phyloP scores from a whole-genome alignment of 2,888 invertebrate species.

The Perizoma affinitatum region DNA sequence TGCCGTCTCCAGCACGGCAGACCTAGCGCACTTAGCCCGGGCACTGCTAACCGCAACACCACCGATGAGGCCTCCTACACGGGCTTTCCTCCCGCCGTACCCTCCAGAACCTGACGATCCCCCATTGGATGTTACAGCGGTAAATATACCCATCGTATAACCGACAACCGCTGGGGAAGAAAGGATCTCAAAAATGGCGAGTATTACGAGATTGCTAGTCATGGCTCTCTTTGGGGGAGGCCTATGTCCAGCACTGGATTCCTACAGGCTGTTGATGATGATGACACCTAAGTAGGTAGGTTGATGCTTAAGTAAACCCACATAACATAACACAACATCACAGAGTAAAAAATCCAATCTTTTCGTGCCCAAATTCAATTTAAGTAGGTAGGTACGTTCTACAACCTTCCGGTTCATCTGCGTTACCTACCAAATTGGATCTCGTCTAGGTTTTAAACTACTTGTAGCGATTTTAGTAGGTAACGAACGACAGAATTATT shows the following conservation, averaged over 20 bases:
- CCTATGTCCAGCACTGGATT: no score
- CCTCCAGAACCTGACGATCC: constrained; percentile 78
- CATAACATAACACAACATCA: not conserved
- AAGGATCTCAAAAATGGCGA: no score
- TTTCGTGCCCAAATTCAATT: constrained; percentile 2
- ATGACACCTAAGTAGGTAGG: no score
- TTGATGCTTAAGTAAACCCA: no score
- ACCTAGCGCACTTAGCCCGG: constrained; percentile 91
- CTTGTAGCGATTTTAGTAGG: not conserved
- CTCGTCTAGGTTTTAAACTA: not conserved
- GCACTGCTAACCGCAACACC: constrained; percentile 89
- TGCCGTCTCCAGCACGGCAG: constrained; percentile 88
- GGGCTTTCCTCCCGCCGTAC: constrained; percentile 84
- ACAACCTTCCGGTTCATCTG: constrained; percentile 2
- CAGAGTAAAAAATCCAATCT: constrained; percentile 1
- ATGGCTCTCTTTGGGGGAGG: no score
- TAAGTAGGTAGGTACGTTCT: no score
- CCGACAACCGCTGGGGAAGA: no score
- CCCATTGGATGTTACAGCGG: constrained; percentile 74
- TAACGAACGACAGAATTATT: no score
- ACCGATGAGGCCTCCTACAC: constrained; percentile 86
- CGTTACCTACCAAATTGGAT: not conserved
- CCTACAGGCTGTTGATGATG: no score
- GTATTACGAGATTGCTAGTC: no score
- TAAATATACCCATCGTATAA: constrained; percentile 41